Percentiles rank a stretch among this genome's conserved stretches.
These are phyloP conservation scores for Cryptus armator DNA, from an alignment of 2,888 invertebrate genomes.

Conservation along the genomic window DNA sequence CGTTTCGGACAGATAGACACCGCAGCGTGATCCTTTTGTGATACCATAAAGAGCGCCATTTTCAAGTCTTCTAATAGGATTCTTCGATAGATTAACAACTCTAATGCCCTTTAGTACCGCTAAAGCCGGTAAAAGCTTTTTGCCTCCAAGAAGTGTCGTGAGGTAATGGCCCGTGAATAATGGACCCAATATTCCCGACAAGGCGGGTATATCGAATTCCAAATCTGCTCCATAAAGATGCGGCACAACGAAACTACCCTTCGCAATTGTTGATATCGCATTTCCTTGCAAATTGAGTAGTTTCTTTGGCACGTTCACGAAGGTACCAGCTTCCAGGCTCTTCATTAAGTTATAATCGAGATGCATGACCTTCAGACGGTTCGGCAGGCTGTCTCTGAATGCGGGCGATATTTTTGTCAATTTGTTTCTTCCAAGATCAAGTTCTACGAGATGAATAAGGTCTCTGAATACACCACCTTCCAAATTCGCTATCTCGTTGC, in stretches of 20 bases:
- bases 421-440: conserved; percentile 84
- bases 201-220: too few relatives aligned
- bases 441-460: conserved; percentile 82
- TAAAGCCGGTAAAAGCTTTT: too few relatives aligned
- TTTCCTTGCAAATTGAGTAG: conserved; percentile 42
- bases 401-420: conserved; percentile 81
- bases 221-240: too few relatives aligned
- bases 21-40: too few relatives aligned
- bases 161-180: too few relatives aligned
- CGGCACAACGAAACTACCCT: conserved; percentile 34
- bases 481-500: conserved; percentile 74
- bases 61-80: too few relatives aligned
- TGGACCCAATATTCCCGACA: too few relatives aligned
- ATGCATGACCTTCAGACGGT: conserved; percentile 82
- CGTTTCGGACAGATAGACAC: too few relatives aligned
- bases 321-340: conserved; percentile 82
- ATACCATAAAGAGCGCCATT: too few relatives aligned
- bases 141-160: too few relatives aligned
- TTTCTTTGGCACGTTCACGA: conserved; percentile 73
- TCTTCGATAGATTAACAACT: too few relatives aligned
- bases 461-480: conserved; percentile 82
- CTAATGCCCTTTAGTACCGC: too few relatives aligned
- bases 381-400: conserved; percentile 81
- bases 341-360: conserved; percentile 84
- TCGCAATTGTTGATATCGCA: conserved; percentile 39